Evolutionary conservation across 2,888 invertebrate genomes (phyloP), one percentile per base, ranked within the genome.

Genomic region (Xestobium rufovillosum): DNA sequence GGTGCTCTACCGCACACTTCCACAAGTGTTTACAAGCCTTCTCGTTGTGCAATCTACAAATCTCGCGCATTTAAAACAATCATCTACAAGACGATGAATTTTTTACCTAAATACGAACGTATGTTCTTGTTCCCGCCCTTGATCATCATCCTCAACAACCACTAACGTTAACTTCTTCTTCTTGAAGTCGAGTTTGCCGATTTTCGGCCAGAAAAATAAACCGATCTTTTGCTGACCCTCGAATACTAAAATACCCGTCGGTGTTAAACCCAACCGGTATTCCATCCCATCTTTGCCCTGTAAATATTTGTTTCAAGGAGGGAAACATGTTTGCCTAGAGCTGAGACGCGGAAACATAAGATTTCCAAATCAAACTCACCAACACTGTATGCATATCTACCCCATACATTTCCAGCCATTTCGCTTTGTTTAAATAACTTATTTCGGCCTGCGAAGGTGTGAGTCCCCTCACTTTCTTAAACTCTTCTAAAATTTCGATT

Each of bases 1-100:
- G 98, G 70, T 98, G 95, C 67, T 99, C 98, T 1, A 99, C 90
- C 14, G 97, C 97, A 72, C 98, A 98, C 68, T 99, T 99, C 98
- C 98, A 99, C 47, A 99, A 71, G 69, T 99, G 98, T 66, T 99
- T 99, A 64, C 96, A 95, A 1, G 97, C 96, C 65, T 96, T 96
- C 63, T 96, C 92, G 62, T 95, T 97, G 51, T 88, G 84, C 49
- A 97, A 70, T 39, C 80, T 73, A 23, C 23, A 19, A n/a, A n/a
- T n/a, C n/a, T n/a, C n/a, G n/a, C n/a, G n/a, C n/a, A n/a, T n/a
- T n/a, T n/a, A n/a, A n/a, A n/a, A n/a, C n/a, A n/a, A n/a, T n/a
- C n/a, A n/a, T n/a, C n/a, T n/a, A n/a, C n/a, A n/a, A n/a, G n/a
- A n/a, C n/a, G n/a, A n/a, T n/a, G n/a, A n/a, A n/a, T n/a, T n/a